These are phyloP conservation scores for Myotis brandtii DNA, from an alignment of 2,113 vertebrate genomes.

Conservation along the genomic window DNA sequence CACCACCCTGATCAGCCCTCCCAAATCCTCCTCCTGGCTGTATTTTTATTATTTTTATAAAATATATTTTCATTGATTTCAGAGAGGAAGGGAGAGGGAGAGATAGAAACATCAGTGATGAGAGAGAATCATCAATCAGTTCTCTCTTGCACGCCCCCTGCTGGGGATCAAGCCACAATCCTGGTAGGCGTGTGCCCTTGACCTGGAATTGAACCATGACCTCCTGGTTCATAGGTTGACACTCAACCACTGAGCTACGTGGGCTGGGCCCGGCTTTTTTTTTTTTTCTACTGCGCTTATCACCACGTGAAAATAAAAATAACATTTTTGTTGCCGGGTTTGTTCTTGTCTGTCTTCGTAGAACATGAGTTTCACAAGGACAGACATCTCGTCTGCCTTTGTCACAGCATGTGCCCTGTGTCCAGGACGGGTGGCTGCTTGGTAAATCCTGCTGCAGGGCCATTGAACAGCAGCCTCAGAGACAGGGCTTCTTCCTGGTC, in stretches of 20 bases:
- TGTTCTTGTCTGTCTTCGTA: background rate
- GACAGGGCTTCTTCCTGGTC: background rate
- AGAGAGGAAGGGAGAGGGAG: no score
- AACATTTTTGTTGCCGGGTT: background rate
- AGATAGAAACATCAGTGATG: no score
- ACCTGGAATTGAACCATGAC: no score
- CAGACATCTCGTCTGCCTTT: background rate
- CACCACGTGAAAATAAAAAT: background rate
- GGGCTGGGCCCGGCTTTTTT: no score
- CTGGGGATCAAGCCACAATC: no score
- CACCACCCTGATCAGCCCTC: no score
- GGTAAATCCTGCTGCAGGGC: background rate
- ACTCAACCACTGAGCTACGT: no score
- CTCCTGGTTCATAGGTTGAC: no score
- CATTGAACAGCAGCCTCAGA: background rate
- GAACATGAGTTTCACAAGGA: background rate
- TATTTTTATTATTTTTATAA: background rate
- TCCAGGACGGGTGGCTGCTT: background rate
- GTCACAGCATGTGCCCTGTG: rapidly evolving
- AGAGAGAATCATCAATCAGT: no score
- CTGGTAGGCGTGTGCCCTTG: no score
- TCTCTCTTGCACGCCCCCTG: no score
- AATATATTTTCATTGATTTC: no score
- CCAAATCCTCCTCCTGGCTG: background rate
- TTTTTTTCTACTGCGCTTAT: background rate